Conservation (phyloP, 2,888 invertebrate genomes). For the Andrena praecox region DNA sequence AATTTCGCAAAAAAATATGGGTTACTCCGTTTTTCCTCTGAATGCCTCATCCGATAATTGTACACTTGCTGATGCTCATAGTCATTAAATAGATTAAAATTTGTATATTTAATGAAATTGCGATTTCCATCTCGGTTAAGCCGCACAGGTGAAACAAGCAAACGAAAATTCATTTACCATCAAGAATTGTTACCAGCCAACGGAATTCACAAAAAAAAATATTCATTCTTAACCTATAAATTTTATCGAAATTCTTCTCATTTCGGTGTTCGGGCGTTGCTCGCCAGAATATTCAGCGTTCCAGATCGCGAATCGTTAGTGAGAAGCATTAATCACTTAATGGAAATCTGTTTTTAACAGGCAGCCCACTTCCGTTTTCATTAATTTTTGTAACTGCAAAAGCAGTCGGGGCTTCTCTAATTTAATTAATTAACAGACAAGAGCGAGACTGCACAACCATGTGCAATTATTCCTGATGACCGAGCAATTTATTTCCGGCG, state of each 20-base stretch:
- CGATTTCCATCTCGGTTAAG: no score
- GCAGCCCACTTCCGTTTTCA: slow-evolving; percentile 17
- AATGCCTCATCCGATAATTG: no score
- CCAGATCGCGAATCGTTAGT: neutral
- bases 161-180: no score
- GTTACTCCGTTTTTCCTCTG: no score
- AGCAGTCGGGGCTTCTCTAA: slow-evolving; percentile 16
- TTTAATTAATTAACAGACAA: slow-evolving; percentile 44
- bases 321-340: slow-evolving; percentile 56
- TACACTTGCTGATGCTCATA: no score
- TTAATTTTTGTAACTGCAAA: slow-evolving; percentile 25
- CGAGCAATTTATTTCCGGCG: neutral
- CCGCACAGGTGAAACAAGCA: no score
- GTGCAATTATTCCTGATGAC: neutral
- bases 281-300: slow-evolving; percentile 22
- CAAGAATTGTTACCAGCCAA: no score
- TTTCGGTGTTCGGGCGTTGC: neutral
- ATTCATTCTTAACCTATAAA: neutral
- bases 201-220: no score
- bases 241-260: neutral
- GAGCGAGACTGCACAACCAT: neutral
- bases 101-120: no score
- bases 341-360: slow-evolving; percentile 41
- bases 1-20: no score
- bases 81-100: no score